Conservation (phyloP, 2,797 vertebrate species). For the Etheostoma perlongum region DNA sequence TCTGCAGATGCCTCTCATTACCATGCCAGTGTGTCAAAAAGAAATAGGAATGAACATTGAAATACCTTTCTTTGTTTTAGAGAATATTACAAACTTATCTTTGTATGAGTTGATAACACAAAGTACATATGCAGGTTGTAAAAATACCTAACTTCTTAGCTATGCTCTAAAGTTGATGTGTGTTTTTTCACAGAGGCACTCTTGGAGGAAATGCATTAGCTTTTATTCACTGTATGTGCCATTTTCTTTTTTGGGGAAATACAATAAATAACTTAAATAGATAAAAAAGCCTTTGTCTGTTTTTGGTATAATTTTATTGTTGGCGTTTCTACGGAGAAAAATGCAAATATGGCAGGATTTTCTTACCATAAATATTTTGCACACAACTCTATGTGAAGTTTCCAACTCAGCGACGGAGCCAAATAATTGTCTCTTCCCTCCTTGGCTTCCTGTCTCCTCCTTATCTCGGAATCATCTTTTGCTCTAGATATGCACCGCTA, state of each 20-base stretch:
- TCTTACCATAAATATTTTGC: constrained; percentile 5
- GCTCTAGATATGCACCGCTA: constrained; percentile 60
- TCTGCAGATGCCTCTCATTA: constrained; percentile 15
- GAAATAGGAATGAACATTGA: constrained; percentile 12
- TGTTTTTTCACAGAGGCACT: constrained; percentile 17
- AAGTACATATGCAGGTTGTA: constrained; percentile 10
- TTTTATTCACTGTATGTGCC: constrained; percentile 43
- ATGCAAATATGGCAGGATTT: constrained; percentile 39
- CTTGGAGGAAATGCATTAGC: constrained; percentile 30
- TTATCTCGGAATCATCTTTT: constrained; percentile 67
- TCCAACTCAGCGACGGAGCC: constrained; percentile 53
- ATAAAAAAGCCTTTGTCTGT: constrained; percentile 23
- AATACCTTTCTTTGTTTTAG: neutral
- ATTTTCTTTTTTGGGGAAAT: constrained; percentile 45
- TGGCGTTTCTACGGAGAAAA: constrained; percentile 8
- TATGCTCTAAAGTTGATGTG: constrained; percentile 42
- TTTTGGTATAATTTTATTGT: constrained; percentile 38
- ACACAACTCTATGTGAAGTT: constrained; percentile 46
- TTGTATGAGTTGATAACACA: constrained; percentile 23
- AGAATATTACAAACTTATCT: neutral
- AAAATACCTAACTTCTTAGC: constrained; percentile 27
- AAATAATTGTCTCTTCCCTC: constrained; percentile 70
- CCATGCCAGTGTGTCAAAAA: neutral
- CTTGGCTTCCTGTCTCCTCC: constrained; percentile 49
- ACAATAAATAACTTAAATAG: constrained; percentile 71